Evolutionary conservation across 2,888 invertebrate genomes (phyloP).

Genomic region (Macaria notata): DNA sequence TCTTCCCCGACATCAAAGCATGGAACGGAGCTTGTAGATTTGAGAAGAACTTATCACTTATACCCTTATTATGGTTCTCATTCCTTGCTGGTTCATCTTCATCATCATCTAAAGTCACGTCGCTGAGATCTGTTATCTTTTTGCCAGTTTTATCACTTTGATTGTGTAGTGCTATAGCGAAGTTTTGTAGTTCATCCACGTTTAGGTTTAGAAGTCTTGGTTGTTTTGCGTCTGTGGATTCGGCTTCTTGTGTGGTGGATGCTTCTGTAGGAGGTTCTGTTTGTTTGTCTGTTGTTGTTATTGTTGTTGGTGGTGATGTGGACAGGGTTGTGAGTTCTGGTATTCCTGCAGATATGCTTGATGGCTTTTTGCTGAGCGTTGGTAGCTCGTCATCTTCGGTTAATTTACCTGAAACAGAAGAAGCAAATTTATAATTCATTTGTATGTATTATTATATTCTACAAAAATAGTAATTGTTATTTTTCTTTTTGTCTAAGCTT

Average conservation of each 20-base stretch:
- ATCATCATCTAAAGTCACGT: slow-evolving; percentile 88
- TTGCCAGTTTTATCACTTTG: slow-evolving; percentile 53
- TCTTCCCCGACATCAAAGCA: slow-evolving; percentile 55
- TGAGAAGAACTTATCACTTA: slow-evolving; percentile 68
- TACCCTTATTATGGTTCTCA: slow-evolving; percentile 45
- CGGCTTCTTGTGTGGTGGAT: slow-evolving; percentile 45
- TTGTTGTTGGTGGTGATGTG: slow-evolving; percentile 12
- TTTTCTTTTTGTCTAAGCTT: too few species aligned
- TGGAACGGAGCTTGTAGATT: slow-evolving; percentile 70
- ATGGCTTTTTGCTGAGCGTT: slow-evolving; percentile 24
- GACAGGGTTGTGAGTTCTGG: slow-evolving; percentile 31
- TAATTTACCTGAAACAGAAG: slow-evolving; percentile 62
- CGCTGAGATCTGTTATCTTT: slow-evolving; percentile 85
- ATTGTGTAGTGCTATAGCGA: slow-evolving; percentile 70
- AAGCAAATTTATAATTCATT: not conserved
- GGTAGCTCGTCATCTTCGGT: slow-evolving; percentile 60
- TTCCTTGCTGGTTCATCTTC: slow-evolving; percentile 66
- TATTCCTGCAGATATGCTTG: slow-evolving; percentile 18
- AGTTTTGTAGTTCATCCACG: slow-evolving; percentile 71
- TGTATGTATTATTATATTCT: too few species aligned
- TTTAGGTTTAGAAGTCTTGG: slow-evolving; percentile 65
- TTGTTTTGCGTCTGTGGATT: slow-evolving; percentile 42
- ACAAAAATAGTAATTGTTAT: too few species aligned
- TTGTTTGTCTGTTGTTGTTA: slow-evolving; percentile 35
- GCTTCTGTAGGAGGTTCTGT: slow-evolving; percentile 30